Base-by-base conservation (phyloP, 2,797 vertebrate genomes). In the Psittacula derbiana region DNA sequence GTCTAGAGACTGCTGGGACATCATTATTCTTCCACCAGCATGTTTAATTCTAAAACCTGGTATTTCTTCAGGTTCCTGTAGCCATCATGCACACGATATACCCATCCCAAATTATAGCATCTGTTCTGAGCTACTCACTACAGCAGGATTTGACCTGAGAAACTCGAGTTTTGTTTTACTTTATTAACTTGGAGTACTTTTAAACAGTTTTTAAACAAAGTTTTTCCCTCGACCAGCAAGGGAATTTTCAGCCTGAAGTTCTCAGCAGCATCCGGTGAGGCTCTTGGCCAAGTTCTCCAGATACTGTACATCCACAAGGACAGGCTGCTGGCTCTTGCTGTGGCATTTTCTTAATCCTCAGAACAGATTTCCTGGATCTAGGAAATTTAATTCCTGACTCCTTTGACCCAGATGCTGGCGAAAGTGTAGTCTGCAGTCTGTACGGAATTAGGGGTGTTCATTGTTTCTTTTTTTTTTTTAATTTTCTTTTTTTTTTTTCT, bases 221-320 rank as follows among this genome's bases (percentile, higher is more conserved):
- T 87, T 97, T 94, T 97, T 83, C 98, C 98, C 98, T 98, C 92
- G 98, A 97, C 98, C 98, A 98, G 98, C 98, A 98, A 98, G 98
- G 98, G 98, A 98, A 97, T 95, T 95, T 90, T 97, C 96, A 97
- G 97, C 96, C 96, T 96, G 85, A 90, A 97, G 97, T 97, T 97
- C 97, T 96, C 95, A 94, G 97, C 95, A 97, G 97, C 97, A 98
- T 97, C 97, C 95, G 80, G 96, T 87, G 97, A 97, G 95, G 94
- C 97, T 97, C 96, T 95, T 70, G 80, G 98, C 97, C 98, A 97
- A 97, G 95, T 96, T 96, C 96, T 97, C 98, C 96, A 94, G 97
- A 96, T 93, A 95, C 91, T 96, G 94, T 97, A 95, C 94, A 95
- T 97, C 97, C 97, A 95, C 92, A 93, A 80, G 95, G 97, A 95